These are phyloP conservation scores for Genyomyrus donnyi DNA, from an alignment of 2,113 vertebrate genomes.

Conservation along the genomic window DNA sequence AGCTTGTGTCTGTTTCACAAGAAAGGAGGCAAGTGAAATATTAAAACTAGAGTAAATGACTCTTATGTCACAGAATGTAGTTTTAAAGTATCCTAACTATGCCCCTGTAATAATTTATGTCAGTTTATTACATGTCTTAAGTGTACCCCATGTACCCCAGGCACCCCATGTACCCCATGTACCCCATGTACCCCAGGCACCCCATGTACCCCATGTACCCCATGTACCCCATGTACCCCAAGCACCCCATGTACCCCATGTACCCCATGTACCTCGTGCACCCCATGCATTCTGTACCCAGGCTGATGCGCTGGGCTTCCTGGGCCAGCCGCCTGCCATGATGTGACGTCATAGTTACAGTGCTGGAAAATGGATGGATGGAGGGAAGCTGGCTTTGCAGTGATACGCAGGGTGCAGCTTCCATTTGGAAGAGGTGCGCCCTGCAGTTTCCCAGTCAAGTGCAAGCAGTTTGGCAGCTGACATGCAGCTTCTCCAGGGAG, in stretches of 20 bases:
- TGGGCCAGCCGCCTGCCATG: neutral
- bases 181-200: too few relatives aligned
- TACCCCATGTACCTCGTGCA: neutral
- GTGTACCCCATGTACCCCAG: too few relatives aligned
- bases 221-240: too few relatives aligned
- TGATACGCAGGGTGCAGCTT: neutral
- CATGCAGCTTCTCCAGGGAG: constrained; percentile 43
- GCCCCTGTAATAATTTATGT: neutral
- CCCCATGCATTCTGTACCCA: neutral
- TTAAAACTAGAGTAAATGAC: neutral
- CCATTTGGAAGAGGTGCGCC: constrained; percentile 28
- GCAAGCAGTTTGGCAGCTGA: constrained; percentile 35
- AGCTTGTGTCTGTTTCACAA: neutral
- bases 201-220: too few relatives aligned
- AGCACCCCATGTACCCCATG: too few relatives aligned
- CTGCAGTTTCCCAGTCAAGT: neutral
- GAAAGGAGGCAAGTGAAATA: neutral
- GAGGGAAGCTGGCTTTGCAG: neutral
- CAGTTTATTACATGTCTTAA: neutral
- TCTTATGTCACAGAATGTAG: neutral
- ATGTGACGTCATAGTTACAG: neutral
- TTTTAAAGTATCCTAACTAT: neutral
- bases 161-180: too few relatives aligned
- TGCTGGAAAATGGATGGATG: neutral
- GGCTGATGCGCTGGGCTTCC: neutral